A percentile compares a stretch with the other conserved stretches of the same genome.
These are phyloP conservation scores for Picus viridis DNA, from an alignment of 2,797 vertebrate genomes.

Conservation along the genomic window DNA sequence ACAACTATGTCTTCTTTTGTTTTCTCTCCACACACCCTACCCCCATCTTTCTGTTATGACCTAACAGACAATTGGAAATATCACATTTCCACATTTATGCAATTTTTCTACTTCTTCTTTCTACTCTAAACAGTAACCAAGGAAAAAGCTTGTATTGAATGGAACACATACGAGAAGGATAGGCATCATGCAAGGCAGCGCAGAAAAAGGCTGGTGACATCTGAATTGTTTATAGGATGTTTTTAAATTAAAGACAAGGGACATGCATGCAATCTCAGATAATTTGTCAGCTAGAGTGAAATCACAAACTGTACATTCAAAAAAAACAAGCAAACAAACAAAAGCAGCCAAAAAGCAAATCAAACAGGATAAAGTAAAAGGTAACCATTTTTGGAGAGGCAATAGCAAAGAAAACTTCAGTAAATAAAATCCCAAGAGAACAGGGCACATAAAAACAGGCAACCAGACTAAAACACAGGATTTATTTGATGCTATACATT, in stretches of 20 bases:
- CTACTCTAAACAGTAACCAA: constrained; percentile 3
- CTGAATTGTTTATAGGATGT: background rate
- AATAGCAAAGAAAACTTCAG: background rate
- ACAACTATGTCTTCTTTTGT: background rate
- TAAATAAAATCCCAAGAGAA: background rate
- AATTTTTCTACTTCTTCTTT: background rate
- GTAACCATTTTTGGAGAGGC: background rate
- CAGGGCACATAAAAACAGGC: background rate
- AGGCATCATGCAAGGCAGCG: background rate
- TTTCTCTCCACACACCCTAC: background rate
- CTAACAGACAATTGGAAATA: background rate
- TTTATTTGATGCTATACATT: background rate
- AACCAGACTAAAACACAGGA: background rate
- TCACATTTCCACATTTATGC: background rate
- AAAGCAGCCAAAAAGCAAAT: background rate
- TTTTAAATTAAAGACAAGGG: background rate
- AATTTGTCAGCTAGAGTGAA: background rate
- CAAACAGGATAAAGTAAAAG: background rate
- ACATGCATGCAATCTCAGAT: background rate
- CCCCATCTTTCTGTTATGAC: background rate
- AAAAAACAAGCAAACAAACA: background rate
- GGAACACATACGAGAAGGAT: background rate
- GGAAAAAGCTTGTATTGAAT: background rate
- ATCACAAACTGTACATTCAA: background rate
- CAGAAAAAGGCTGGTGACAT: background rate